Evolutionary conservation across 2,797 vertebrate genomes (phyloP).

Genomic region (Characodon lateralis): DNA sequence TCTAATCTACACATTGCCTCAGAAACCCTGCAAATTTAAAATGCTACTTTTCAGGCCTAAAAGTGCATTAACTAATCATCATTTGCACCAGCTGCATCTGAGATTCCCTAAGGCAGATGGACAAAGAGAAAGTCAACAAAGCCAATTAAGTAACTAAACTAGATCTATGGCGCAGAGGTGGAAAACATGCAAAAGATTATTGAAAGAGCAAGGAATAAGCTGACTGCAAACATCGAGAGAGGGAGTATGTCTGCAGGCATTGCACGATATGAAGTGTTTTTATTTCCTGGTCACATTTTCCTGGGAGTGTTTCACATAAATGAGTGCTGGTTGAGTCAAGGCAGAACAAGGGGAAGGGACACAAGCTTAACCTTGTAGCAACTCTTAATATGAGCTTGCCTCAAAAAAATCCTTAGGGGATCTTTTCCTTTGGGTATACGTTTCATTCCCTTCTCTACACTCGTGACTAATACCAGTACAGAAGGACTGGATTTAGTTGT

Average conservation of each 20-base stretch:
- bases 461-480: background rate
- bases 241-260: background rate
- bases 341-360: background rate
- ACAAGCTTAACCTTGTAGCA: slow-evolving; percentile 10
- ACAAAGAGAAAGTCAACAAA: background rate
- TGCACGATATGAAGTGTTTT: slow-evolving; percentile 1
- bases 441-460: background rate
- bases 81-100: background rate
- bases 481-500: background rate
- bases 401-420: background rate
- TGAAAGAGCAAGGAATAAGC: background rate
- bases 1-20: background rate
- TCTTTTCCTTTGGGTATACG: background rate
- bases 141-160: background rate
- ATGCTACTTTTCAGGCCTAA: background rate
- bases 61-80: background rate
- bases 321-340: slow-evolving; percentile 18
- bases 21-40: slow-evolving; percentile 3
- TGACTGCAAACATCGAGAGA: background rate
- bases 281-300: slow-evolving; percentile 3
- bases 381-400: background rate
- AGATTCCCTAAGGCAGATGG: background rate
- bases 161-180: background rate
- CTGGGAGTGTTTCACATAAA: slow-evolving; percentile 10
- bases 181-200: slow-evolving; percentile 4